Evolutionary conservation across 2,888 invertebrate species (phyloP), one percentile per base, ranked within the genome.

Genomic region (Nematopogon swammerdamellus): DNA sequence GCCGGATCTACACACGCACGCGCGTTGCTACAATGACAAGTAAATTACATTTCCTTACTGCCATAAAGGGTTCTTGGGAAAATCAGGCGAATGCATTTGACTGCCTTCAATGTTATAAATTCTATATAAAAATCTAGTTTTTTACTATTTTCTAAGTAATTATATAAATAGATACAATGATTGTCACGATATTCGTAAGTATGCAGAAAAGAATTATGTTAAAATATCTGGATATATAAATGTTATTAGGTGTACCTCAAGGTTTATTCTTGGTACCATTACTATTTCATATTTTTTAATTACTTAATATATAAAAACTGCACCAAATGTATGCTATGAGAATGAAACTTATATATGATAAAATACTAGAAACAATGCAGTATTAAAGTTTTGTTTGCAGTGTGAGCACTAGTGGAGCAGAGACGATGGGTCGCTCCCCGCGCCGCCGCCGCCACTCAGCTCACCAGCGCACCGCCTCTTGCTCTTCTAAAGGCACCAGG

Each of bases 1-100:
- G 59, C 93, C 93, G 0, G 91, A 90, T 64, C 72, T 90, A 48
- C 88, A 88, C 59, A 83, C 85, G 16, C 85, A 85, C 58, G 81
- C 82, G 16, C 63, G 75, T 16, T 68, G 68, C 55, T 80, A 75
- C 49, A 63, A 72, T 2, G 77, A 79, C 63, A 76, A 73, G 79
- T 77, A 19, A 67, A 73, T 65, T 29, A 18, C 43, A 45, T 44
- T 10, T 17, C 10, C n/a, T n/a, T n/a, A n/a, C 17, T 18, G 19
- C 36, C 50, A 46, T 42, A 50, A 25, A 25, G 10, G 4, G 25
- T 25, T 25, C 25, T 25, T 25, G 25, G 4, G 25, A 25, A 6
- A 25, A 25, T 25, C 25, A 6, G 25, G 4, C 5, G 4, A 25
- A 6, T 25, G 25, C 25, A 25, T 25, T 25, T 25, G 10, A 25